phyloP scores from a whole-genome alignment of 2,113 vertebrate species.

The Silurus meridionalis region DNA sequence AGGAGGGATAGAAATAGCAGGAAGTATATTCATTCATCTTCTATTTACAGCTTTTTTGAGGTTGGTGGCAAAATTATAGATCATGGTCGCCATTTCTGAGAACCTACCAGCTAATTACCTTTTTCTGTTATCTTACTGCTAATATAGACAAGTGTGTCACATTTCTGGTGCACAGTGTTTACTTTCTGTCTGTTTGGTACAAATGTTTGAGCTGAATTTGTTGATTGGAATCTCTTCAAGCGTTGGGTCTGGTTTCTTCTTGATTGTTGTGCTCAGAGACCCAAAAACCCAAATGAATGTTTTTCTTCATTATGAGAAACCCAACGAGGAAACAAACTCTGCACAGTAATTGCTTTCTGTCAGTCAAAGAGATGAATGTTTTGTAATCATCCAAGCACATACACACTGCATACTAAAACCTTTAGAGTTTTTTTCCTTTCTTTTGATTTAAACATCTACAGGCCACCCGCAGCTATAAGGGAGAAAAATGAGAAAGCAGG shows the following conservation, averaged over 20 bases:
- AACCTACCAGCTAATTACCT: background rate
- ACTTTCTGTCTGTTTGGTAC: background rate
- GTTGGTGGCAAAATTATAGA: background rate
- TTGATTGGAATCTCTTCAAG: background rate
- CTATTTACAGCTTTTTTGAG: background rate
- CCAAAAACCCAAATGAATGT: background rate
- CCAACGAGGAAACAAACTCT: background rate
- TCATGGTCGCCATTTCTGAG: background rate
- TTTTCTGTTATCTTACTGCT: background rate
- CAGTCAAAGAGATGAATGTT: slow-evolving; percentile 5
- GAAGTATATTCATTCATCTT: background rate
- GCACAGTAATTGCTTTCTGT: slow-evolving; percentile 1
- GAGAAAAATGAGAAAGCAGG: background rate
- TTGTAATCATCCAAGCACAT: background rate
- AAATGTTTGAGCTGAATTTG: background rate
- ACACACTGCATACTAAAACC: background rate
- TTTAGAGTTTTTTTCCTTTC: background rate
- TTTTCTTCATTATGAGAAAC: background rate
- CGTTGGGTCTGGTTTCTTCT: background rate
- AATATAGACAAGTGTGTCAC: background rate
- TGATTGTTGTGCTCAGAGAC: background rate
- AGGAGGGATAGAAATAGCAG: background rate
- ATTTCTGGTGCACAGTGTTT: background rate
- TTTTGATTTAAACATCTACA: background rate
- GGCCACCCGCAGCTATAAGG: background rate